Evolutionary conservation across 2,888 invertebrate genomes (phyloP).

Genomic region (Metallyticus violacea): DNA sequence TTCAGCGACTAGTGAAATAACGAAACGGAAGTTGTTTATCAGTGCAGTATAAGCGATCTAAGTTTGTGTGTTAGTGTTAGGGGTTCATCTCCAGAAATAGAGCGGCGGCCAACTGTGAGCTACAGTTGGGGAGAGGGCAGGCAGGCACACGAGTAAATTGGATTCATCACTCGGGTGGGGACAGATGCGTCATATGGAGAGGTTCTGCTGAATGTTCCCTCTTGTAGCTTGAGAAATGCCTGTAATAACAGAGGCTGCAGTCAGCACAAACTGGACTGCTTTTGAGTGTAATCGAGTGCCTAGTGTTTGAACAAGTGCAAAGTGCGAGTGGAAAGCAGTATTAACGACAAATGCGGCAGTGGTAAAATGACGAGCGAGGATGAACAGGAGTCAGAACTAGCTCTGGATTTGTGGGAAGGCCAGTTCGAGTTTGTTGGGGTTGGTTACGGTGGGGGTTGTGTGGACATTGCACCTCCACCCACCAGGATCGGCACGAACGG

Average conservation of each 20-base stretch:
- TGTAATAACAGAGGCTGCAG: too few species aligned
- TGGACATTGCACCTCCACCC: conserved; percentile 37
- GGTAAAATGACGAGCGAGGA: conserved; percentile 32
- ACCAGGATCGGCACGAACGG: conserved; percentile 45
- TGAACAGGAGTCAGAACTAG: conserved; percentile 56
- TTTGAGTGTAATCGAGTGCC: too few species aligned
- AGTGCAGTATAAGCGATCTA: not conserved
- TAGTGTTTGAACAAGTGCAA: too few species aligned
- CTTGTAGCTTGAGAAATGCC: too few species aligned
- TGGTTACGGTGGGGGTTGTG: conserved; percentile 28
- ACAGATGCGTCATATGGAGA: not conserved
- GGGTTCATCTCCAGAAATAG: conserved; percentile 13
- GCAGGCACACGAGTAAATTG: not conserved
- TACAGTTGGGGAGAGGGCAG: not conserved
- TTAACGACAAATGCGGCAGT: not conserved
- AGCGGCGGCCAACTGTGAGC: not conserved
- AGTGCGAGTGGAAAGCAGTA: not conserved
- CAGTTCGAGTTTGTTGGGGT: conserved; percentile 79
- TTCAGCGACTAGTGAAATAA: not conserved
- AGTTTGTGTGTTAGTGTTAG: not conserved
- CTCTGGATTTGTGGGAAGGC: conserved; percentile 86
- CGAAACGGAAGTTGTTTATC: not conserved
- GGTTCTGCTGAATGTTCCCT: not conserved
- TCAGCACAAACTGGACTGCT: too few species aligned
- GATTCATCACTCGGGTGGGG: not conserved